Conservation (phyloP, 2,113 vertebrate genomes). For the Monarcha castaneiventris region DNA sequence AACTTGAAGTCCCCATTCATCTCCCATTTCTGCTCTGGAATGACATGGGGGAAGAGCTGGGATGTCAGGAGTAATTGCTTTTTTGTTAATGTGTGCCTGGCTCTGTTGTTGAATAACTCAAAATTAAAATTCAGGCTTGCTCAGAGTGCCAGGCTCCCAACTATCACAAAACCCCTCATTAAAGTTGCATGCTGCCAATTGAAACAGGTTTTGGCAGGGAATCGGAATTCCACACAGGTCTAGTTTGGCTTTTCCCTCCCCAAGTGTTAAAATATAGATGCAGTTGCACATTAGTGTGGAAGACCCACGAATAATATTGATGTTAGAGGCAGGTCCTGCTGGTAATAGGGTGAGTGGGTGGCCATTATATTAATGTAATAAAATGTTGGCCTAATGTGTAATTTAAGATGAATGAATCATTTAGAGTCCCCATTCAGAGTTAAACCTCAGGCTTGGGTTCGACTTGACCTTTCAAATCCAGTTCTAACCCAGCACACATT, state of each 20-base stretch:
- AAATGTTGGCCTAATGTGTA: not conserved
- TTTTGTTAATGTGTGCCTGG: not conserved
- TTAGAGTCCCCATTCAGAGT: accelerated
- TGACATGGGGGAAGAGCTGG: not conserved
- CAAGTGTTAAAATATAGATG: not conserved
- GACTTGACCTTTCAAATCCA: not conserved
- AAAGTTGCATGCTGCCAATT: not conserved
- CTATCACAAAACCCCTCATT: not conserved
- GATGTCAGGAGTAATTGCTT: slow-evolving; percentile 19
- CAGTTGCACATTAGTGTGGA: not conserved
- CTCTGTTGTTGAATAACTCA: not conserved
- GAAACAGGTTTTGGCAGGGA: not conserved
- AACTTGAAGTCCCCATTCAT: not conserved
- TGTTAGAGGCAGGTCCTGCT: not conserved
- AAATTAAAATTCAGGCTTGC: slow-evolving; percentile 10
- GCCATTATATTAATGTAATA: accelerated
- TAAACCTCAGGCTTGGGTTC: not conserved
- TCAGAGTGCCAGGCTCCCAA: not conserved
- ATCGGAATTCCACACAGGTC: not conserved
- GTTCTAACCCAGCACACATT: accelerated
- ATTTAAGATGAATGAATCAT: not conserved
- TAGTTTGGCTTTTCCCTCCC: not conserved
- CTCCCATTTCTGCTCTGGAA: not conserved
- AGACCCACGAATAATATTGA: not conserved
- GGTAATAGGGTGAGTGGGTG: not conserved